phyloP scores from a whole-genome alignment of 2,113 vertebrate genomes.

The Choloepus hoffmanni region DNA sequence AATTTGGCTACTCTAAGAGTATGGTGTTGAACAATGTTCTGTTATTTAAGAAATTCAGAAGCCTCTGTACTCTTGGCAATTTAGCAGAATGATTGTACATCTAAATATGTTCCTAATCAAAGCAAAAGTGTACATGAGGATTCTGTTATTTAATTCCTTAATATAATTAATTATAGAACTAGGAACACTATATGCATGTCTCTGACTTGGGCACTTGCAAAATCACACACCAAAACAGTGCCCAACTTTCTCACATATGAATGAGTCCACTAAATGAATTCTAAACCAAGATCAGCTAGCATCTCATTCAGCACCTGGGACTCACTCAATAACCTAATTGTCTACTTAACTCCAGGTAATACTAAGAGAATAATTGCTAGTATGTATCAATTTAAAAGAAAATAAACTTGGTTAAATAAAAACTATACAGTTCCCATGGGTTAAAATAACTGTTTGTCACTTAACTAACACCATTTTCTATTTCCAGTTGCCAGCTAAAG shows the following conservation, averaged over 20 bases:
- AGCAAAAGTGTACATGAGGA: neutral
- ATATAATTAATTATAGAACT: neutral
- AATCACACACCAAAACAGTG: neutral
- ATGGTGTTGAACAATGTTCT: neutral
- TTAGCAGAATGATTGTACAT: neutral
- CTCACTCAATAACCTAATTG: neutral
- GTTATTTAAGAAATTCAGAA: constrained; percentile 1
- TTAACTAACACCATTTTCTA: neutral
- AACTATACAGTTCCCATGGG: neutral
- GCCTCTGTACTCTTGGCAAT: neutral
- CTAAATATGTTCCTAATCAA: neutral
- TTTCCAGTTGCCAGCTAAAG: neutral
- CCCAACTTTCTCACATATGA: neutral
- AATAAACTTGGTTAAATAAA: constrained; percentile 35
- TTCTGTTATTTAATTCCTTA: constrained; percentile 2
- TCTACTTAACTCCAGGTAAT: neutral
- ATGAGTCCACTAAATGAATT: constrained; percentile 1
- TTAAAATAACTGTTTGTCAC: neutral
- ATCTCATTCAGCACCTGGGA: constrained; percentile 6
- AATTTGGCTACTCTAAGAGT: neutral
- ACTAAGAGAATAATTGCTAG: neutral
- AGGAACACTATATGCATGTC: neutral
- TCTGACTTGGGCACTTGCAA: neutral
- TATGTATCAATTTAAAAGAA: neutral
- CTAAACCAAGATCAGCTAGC: neutral